These are phyloP conservation scores for Caenorhabditis sulstoni DNA, from an alignment of 2,888 invertebrate genomes.

Conservation along the genomic window DNA sequence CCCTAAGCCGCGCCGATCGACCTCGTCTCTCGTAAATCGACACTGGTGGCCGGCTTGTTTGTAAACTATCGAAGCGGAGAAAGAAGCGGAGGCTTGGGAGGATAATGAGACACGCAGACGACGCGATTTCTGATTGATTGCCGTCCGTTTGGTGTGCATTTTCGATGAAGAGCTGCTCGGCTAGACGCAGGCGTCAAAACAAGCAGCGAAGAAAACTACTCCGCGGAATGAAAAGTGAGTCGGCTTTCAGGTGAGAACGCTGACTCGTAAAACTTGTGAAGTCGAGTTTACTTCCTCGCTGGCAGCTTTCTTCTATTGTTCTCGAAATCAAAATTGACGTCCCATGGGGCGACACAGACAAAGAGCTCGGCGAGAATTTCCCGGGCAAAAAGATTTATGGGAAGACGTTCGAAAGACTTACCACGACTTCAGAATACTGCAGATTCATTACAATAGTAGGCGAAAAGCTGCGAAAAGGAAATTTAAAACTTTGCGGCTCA, in stretches of 20 bases:
- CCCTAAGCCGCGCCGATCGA: slow-evolving; percentile 37
- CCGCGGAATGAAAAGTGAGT: not conserved
- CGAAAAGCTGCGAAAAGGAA: too few species aligned
- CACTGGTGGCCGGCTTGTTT: slow-evolving; percentile 46
- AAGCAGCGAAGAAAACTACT: too few species aligned
- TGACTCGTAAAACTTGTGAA: not conserved
- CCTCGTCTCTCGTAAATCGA: slow-evolving; percentile 53
- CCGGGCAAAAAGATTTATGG: slow-evolving; percentile 2
- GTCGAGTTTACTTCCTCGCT: slow-evolving; percentile 1
- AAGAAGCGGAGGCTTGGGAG: not conserved
- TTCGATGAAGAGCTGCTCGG: slow-evolving; percentile 7
- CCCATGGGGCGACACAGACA: slow-evolving; percentile 18
- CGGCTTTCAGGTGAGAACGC: not conserved
- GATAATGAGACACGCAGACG: slow-evolving; percentile 41
- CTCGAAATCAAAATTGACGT: slow-evolving; percentile 43
- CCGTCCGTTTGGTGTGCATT: slow-evolving; percentile 32
- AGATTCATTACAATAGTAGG: too few species aligned
- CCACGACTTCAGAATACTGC: not conserved
- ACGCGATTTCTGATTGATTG: slow-evolving; percentile 41
- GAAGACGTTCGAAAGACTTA: not conserved
- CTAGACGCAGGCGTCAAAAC: slow-evolving; percentile 36
- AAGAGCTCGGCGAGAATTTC: not conserved
- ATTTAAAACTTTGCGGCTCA: too few species aligned
- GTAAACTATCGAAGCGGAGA: slow-evolving; percentile 43
- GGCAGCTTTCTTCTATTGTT: slow-evolving; percentile 17